Evolutionary conservation across 2,888 invertebrate genomes (phyloP).

Genomic region (Rosalia funebris): DNA sequence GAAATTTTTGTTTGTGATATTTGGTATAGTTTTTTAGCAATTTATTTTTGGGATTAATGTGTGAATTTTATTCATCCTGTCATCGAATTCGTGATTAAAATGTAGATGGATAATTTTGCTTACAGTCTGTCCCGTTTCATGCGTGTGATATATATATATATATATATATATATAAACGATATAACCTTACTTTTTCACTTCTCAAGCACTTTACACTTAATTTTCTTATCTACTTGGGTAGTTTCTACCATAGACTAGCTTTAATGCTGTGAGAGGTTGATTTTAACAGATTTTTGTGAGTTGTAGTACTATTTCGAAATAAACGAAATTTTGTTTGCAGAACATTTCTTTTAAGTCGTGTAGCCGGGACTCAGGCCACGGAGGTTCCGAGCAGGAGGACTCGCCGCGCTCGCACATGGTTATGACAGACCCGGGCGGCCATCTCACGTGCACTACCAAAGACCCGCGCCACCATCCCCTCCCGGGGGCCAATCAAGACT

Average conservation of each 20-base stretch:
- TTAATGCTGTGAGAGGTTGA: no score
- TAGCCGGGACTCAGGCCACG: slow-evolving; percentile 72
- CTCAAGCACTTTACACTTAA: not conserved
- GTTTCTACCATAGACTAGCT: no score
- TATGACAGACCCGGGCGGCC: slow-evolving; percentile 66
- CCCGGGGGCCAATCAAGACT: slow-evolving; percentile 55
- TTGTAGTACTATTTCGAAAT: no score
- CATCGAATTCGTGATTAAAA: no score
- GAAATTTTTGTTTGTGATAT: no score
- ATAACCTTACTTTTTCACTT: not conserved
- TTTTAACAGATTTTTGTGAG: no score
- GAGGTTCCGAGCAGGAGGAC: slow-evolving; percentile 74
- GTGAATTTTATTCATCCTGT: no score
- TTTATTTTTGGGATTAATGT: no score
- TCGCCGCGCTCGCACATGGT: slow-evolving; percentile 71
- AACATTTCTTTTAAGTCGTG: slow-evolving; percentile 88
- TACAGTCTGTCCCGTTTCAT: no score
- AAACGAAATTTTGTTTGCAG: slow-evolving; percentile 68
- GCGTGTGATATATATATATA: no score
- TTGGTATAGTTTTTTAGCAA: no score
- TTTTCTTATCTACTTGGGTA: not conserved
- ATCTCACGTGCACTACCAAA: slow-evolving; percentile 65
- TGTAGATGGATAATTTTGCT: no score
- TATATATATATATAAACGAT: not conserved
- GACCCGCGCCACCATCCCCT: slow-evolving; percentile 67